These are phyloP conservation scores for Melospiza georgiana DNA, from an alignment of 2,113 vertebrate species.

Conservation along the genomic window DNA sequence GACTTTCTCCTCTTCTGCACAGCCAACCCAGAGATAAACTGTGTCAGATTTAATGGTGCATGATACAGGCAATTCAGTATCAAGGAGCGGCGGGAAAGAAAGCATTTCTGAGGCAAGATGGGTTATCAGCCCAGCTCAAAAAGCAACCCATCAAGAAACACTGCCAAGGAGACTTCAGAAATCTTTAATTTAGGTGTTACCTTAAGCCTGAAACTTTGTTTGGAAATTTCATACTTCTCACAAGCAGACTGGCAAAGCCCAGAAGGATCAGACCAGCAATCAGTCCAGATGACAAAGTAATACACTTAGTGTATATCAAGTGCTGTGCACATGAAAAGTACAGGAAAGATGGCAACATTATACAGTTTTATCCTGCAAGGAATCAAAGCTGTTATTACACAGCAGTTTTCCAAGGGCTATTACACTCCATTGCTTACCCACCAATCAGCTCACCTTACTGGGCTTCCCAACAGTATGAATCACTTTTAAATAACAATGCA, in stretches of 20 bases:
- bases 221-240: conserved; percentile 45
- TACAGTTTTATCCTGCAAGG: conserved; percentile 16
- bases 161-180: background rate
- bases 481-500: conserved; percentile 47
- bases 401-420: conserved; percentile 33
- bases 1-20: conserved; percentile 4
- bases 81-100: background rate
- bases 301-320: conserved; percentile 24
- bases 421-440: conserved; percentile 29
- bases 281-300: conserved; percentile 55
- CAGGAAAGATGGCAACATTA: conserved; percentile 19
- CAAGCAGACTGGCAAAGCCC: conserved; percentile 44
- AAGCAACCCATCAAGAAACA: conserved; percentile 21
- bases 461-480: conserved; percentile 10
- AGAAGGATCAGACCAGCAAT: conserved; percentile 32
- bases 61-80: conserved; percentile 29
- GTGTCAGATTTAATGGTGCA: conserved; percentile 28
- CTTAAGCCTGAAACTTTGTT: conserved; percentile 54
- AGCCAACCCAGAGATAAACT: background rate
- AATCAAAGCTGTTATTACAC: conserved; percentile 19
- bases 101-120: background rate
- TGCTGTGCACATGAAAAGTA: background rate
- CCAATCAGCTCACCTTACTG: conserved; percentile 27
- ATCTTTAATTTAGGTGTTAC: conserved; percentile 53
- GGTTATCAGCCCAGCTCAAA: conserved; percentile 36